Percentiles rank a stretch among this genome's conserved stretches.
Evolutionary conservation across 2,797 vertebrate species (phyloP).

Genomic region (Hemibagrus guttatus): DNA sequence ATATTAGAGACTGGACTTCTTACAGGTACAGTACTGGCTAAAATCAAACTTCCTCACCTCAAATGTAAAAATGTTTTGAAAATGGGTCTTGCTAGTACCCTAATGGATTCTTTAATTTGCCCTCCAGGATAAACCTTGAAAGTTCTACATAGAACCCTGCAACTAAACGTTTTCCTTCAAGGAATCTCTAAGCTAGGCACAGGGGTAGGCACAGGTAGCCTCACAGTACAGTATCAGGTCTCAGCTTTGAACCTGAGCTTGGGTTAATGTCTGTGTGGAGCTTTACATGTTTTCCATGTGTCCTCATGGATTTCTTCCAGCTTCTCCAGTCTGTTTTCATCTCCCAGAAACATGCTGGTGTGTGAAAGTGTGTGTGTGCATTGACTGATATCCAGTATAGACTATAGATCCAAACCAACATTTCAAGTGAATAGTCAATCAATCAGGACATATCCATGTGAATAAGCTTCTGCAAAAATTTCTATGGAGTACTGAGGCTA

Average conservation of each 20-base stretch:
- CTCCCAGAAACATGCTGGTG: not conserved
- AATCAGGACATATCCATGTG: not conserved
- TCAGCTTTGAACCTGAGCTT: not conserved
- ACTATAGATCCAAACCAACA: not conserved
- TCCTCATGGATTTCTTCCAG: not conserved
- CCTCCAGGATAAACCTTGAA: not conserved
- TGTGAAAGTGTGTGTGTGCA: not conserved
- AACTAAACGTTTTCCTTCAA: not conserved
- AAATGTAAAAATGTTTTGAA: not conserved
- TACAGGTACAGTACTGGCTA: not conserved
- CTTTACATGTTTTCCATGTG: not conserved
- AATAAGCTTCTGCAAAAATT: not conserved
- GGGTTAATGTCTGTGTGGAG: not conserved
- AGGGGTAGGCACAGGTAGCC: not conserved
- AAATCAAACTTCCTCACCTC: not conserved
- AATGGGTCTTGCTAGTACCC: not conserved
- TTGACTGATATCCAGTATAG: not conserved
- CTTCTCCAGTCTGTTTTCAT: not conserved
- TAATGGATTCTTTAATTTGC: not conserved
- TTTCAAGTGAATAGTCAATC: not conserved
- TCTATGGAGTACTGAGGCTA: not conserved
- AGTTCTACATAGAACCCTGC: not conserved
- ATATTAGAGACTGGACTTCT: not conserved
- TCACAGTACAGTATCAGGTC: not conserved
- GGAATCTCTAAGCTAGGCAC: not conserved